Base-by-base conservation (phyloP, 2,113 vertebrate species). In the Hemiprocne comata region DNA sequence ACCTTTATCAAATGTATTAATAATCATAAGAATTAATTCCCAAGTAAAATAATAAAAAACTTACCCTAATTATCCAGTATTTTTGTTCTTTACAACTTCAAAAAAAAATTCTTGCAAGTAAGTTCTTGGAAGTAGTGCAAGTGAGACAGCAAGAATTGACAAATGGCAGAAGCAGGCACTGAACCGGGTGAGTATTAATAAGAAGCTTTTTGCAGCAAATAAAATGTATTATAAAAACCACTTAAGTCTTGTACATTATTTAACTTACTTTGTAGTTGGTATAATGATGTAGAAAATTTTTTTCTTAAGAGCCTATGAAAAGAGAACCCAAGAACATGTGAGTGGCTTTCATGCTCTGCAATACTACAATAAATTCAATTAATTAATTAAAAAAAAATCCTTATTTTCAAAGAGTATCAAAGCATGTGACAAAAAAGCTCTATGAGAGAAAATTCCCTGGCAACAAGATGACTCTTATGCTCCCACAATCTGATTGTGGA, bases 341-440 rank as follows among this genome's bases (percentile, higher is more conserved):
- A 51, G 4, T 25, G 16, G 4, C 14, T 77, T 77, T 50, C 17
- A 61, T 48, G 25, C 4, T 25, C 9, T 55, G 18, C 4, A 33
- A 9, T 34, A 33, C 0, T 34, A 33, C 0, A 55, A 34, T n/a
- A n/a, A n/a, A n/a, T n/a, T n/a, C n/a, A n/a, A n/a, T 8, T 51
- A 13, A 10, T 50, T n/a, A 77, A 51, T 28, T 19, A 14, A 44
- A 51, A 0, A 40, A 28, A 53, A 80, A 55, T 51, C 28, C 4
- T 40, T 40, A 54, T 83, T 87, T 89, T 29, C 17, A 58, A 46
- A 67, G 9, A 48, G 8, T 78, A 69, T 74, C n/a, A 81, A 70
- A 3, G 0, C 11, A 13, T 74, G 34, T 79, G 55, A 29, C 60
- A 80, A 60, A n/a, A 76, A 4, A 64, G 6, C 12, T 58, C 29